Percentiles rank a stretch among this genome's conserved stretches.
phyloP scores from a whole-genome alignment of 2,113 vertebrate genomes.

The Atrichornis clamosus region DNA sequence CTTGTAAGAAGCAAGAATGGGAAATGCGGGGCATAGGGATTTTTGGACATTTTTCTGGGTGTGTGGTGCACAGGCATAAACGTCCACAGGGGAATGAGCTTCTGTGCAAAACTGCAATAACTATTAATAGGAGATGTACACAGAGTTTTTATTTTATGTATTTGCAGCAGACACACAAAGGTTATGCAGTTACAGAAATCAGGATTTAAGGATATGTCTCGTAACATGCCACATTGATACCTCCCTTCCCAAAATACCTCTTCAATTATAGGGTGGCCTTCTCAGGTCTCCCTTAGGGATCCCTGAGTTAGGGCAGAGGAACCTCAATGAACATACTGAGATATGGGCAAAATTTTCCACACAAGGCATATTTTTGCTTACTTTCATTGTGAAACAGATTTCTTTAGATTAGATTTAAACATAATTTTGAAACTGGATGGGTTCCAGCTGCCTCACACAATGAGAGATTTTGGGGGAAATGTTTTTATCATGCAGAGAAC shows the following conservation, averaged over 20 bases:
- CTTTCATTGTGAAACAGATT: neutral
- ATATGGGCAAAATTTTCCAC: neutral
- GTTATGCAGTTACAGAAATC: neutral
- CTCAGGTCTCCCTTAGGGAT: neutral
- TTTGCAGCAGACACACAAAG: neutral
- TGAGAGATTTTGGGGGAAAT: neutral
- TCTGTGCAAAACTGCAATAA: neutral
- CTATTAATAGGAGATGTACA: neutral
- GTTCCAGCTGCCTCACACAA: neutral
- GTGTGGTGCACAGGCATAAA: neutral
- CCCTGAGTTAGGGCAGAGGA: neutral
- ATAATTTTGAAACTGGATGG: neutral
- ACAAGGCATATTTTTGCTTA: neutral
- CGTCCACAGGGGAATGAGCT: neutral
- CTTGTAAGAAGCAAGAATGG: neutral
- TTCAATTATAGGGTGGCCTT: neutral
- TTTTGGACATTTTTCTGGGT: neutral
- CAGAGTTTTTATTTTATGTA: neutral
- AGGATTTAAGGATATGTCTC: neutral
- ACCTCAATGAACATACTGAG: neutral
- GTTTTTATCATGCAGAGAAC: neutral
- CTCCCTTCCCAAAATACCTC: neutral
- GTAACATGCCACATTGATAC: too few species aligned
- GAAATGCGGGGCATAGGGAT: neutral
- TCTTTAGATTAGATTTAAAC: neutral